A percentile compares a stretch with the other conserved stretches of the same genome.
phyloP scores from a whole-genome alignment of 2,888 invertebrate genomes.

The Megalurothrips usitatus region DNA sequence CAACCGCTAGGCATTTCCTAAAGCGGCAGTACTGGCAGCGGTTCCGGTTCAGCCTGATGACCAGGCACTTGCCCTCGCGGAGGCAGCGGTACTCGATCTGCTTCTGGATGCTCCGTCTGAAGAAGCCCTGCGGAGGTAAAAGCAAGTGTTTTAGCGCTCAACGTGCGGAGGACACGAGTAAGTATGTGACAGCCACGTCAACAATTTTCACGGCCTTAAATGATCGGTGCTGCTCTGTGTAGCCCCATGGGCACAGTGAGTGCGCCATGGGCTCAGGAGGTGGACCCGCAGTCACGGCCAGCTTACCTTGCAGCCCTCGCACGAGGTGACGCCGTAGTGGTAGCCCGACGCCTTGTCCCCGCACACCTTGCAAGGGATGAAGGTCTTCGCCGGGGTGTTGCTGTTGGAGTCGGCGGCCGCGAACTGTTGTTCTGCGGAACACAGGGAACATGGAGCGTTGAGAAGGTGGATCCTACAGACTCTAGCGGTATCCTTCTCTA shows the following conservation, averaged over 20 bases:
- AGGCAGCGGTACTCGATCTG: conserved; percentile 94
- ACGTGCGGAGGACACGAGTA: too few relatives aligned
- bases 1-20: conserved; percentile 92
- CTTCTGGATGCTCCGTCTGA: conserved; percentile 91
- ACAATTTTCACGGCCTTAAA: too few relatives aligned
- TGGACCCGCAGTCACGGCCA: not conserved
- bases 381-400: conserved; percentile 71
- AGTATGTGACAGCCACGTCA: too few relatives aligned
- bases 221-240: too few relatives aligned
- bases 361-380: conserved; percentile 93
- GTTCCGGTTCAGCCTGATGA: conserved; percentile 89
- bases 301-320: conserved; percentile 94
- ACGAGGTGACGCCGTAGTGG: conserved; percentile 97
- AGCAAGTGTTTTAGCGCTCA: too few relatives aligned
- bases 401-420: conserved; percentile 75
- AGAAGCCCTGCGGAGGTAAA: conserved; percentile 72
- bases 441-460: conserved; percentile 30
- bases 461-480: too few relatives aligned
- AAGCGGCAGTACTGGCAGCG: conserved; percentile 95
- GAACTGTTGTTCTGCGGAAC: conserved; percentile 64
- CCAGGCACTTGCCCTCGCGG: conserved; percentile 89
- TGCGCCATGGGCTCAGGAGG: not conserved
- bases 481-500: too few relatives aligned
- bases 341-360: conserved; percentile 94
- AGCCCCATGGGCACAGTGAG: too few relatives aligned